Evolutionary conservation across 2,113 vertebrate species (phyloP).

Genomic region (Calyptommatus sinebrachiatus): DNA sequence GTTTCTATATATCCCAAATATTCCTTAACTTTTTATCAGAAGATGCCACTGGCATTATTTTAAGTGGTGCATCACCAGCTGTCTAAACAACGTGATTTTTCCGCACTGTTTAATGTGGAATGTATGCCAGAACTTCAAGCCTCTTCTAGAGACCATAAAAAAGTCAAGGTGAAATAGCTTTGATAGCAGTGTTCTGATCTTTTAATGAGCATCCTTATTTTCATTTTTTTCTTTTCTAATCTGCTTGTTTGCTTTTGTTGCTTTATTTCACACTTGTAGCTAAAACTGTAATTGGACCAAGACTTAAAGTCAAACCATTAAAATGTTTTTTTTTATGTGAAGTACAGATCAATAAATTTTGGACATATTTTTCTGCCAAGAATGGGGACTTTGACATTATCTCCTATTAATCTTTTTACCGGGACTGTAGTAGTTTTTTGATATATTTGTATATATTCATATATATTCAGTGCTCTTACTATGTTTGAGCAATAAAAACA

Average conservation of each 20-base stretch:
- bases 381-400: too few species aligned
- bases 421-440: too few species aligned
- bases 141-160: background rate
- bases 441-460: too few species aligned
- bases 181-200: constrained; percentile 3
- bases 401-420: too few species aligned
- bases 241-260: background rate
- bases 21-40: background rate
- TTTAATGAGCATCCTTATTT: background rate
- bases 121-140: constrained; percentile 1
- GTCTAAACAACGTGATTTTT: background rate
- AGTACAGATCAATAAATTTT: background rate
- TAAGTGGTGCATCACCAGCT: constrained; percentile 14
- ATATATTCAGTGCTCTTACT: too few species aligned
- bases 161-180: background rate
- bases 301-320: background rate
- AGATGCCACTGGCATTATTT: background rate
- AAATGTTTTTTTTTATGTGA: background rate
- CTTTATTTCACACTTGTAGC: background rate
- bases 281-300: background rate
- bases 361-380: too few species aligned
- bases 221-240: background rate
- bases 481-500: too few species aligned
- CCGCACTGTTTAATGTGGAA: constrained; percentile 16
- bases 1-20: background rate